phyloP scores from a whole-genome alignment of 2,888 invertebrate genomes.

The Eueremaeus valkanovi region DNA sequence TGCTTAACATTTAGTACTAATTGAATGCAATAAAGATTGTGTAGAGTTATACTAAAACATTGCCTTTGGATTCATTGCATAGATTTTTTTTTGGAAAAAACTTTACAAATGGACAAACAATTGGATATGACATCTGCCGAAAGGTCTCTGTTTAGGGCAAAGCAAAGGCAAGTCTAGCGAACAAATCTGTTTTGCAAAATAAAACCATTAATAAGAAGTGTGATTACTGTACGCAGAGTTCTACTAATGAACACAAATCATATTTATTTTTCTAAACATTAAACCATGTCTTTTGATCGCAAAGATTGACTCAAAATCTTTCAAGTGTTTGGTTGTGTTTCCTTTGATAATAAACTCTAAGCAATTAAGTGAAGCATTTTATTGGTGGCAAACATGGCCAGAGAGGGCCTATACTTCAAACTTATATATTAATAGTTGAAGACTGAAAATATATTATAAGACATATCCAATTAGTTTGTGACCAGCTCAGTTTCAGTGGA shows the following conservation, averaged over 20 bases:
- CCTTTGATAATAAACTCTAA: background rate
- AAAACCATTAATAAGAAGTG: background rate
- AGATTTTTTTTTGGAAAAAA: background rate
- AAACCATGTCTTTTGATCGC: background rate
- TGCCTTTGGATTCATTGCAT: background rate
- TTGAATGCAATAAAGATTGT: background rate
- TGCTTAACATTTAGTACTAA: background rate
- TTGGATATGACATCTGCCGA: background rate
- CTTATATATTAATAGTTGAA: too few species aligned
- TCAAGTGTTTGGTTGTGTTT: background rate
- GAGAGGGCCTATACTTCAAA: too few species aligned
- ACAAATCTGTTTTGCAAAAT: background rate
- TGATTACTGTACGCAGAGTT: background rate
- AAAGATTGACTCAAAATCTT: background rate
- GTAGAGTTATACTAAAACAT: background rate
- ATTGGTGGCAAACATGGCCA: background rate
- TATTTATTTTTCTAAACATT: background rate
- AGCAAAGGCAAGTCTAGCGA: background rate
- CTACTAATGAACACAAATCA: background rate
- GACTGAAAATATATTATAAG: too few species aligned
- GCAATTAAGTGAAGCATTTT: slow-evolving; percentile 1
- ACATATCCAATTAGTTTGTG: too few species aligned
- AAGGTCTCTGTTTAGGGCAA: background rate
- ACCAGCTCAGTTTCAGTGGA: too few species aligned
- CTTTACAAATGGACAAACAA: background rate